Conservation (phyloP, 2,888 invertebrate species). For the Leptodirus hochenwartii region DNA sequence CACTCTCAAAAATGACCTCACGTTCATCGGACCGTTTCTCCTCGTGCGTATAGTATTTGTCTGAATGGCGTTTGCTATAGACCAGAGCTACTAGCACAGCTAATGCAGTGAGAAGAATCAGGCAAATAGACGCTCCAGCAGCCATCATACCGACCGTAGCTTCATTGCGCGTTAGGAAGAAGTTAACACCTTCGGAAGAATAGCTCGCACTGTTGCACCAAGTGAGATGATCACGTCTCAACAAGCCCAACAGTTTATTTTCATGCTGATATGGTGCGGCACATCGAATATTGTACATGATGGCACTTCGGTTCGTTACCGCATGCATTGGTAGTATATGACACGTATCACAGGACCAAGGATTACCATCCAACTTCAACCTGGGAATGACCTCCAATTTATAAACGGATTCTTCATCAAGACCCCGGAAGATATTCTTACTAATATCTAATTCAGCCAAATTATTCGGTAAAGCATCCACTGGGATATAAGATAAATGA, state of each 20-base stretch:
- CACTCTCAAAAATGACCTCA: constrained; percentile 28
- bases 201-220: constrained; percentile 36
- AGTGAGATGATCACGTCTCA: constrained; percentile 26
- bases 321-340: constrained; percentile 39
- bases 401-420: constrained; percentile 32
- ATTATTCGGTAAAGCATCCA: constrained; percentile 33
- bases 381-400: constrained; percentile 17
- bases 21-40: constrained; percentile 34
- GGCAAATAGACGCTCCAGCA: constrained; percentile 35
- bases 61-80: constrained; percentile 52
- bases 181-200: constrained; percentile 31
- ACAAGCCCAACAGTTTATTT: constrained; percentile 28
- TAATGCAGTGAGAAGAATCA: constrained; percentile 28
- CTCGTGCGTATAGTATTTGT: constrained; percentile 67
- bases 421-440: constrained; percentile 46
- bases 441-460: constrained; percentile 51
- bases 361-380: constrained; percentile 36
- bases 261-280: constrained; percentile 37
- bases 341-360: constrained; percentile 53
- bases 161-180: constrained; percentile 28
- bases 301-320: constrained; percentile 33
- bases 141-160: constrained; percentile 33
- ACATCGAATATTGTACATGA: constrained; percentile 36
- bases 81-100: constrained; percentile 34
- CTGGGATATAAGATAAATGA: constrained; percentile 38